A percentile compares a stretch with the other conserved stretches of the same genome.
These are phyloP conservation scores for Noctilio leporinus DNA, from an alignment of 2,113 vertebrate species.

Conservation along the genomic window DNA sequence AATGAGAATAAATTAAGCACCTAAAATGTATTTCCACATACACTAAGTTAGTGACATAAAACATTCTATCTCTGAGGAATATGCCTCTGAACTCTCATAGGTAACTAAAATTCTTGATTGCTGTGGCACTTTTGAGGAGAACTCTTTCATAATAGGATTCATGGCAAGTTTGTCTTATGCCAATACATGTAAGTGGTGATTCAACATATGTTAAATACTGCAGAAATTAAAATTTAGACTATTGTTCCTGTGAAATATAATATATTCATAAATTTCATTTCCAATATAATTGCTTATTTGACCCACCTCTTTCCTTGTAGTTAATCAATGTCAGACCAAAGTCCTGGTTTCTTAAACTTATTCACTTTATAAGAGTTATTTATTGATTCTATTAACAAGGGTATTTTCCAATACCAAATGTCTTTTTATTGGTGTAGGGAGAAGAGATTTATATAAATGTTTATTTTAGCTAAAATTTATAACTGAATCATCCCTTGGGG, in stretches of 20 bases:
- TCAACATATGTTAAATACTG: not conserved
- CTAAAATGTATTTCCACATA: not conserved
- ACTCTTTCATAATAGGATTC: not conserved
- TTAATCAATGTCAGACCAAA: slow-evolving; percentile 6
- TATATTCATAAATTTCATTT: not conserved
- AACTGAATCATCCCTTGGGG: not conserved
- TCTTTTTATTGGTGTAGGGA: not conserved
- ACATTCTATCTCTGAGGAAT: not conserved
- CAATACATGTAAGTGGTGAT: not conserved
- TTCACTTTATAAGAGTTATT: not conserved
- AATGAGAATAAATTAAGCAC: not conserved
- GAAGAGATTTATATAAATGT: not conserved
- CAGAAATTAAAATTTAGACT: slow-evolving; percentile 37
- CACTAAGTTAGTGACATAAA: not conserved
- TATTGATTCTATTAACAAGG: not conserved
- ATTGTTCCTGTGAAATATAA: not conserved
- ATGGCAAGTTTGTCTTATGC: not conserved
- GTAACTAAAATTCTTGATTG: not conserved
- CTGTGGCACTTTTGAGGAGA: not conserved
- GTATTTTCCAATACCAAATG: not conserved
- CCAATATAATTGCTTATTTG: not conserved
- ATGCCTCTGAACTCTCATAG: not conserved
- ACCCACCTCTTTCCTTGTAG: not conserved
- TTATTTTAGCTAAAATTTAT: not conserved
- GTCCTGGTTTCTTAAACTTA: not conserved